phyloP scores from a whole-genome alignment of 2,888 invertebrate genomes.

The Platynereis dumerilii region DNA sequence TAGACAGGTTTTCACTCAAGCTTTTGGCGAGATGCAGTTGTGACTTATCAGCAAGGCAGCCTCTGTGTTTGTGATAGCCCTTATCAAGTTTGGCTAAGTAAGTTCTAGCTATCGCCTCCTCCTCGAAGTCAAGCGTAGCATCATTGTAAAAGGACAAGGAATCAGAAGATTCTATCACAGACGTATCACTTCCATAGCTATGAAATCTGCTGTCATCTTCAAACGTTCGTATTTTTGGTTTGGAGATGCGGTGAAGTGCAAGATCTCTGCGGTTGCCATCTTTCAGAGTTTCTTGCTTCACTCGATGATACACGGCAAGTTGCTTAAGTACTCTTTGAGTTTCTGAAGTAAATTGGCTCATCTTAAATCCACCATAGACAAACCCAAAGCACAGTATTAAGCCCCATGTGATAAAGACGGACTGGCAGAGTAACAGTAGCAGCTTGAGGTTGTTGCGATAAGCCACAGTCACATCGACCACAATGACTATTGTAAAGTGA shows the following conservation, averaged over 20 bases:
- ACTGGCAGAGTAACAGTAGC: constrained; percentile 63
- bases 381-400: constrained; percentile 68
- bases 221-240: constrained; percentile 64
- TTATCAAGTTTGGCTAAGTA: constrained; percentile 20
- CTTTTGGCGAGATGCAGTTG: neutral
- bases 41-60: neutral
- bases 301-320: constrained; percentile 41
- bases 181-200: constrained; percentile 56
- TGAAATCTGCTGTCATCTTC: constrained; percentile 64
- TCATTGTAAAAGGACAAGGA: constrained; percentile 31
- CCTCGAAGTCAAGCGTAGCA: constrained; percentile 25
- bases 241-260: constrained; percentile 63
- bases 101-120: constrained; percentile 19
- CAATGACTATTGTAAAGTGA: constrained; percentile 67
- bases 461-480: constrained; percentile 66
- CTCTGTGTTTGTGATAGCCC: constrained; percentile 10
- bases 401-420: constrained; percentile 68
- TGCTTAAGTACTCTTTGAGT: constrained; percentile 39
- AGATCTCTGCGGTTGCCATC: constrained; percentile 26
- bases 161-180: constrained; percentile 24
- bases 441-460: constrained; percentile 51
- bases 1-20: constrained; percentile 11
- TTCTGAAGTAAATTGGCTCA: constrained; percentile 56
- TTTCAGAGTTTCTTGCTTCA: constrained; percentile 16
- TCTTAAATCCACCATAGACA: constrained; percentile 67